These are phyloP conservation scores for Ectemnius cavifrons DNA, from an alignment of 2,888 invertebrate species.

Conservation along the genomic window DNA sequence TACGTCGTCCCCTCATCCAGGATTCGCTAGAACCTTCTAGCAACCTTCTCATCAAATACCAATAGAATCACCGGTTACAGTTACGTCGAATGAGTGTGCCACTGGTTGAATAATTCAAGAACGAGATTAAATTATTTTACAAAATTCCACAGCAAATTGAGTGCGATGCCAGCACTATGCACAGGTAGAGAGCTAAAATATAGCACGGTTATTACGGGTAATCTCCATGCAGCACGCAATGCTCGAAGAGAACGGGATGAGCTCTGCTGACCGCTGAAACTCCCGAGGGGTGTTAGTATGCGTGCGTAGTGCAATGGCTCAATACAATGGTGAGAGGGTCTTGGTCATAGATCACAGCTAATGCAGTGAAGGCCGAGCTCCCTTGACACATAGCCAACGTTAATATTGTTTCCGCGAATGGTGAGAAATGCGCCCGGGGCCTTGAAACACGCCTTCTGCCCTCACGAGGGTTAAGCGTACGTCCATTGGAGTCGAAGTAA, in stretches of 20 bases:
- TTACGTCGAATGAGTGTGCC: too few species aligned
- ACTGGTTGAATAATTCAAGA: too few species aligned
- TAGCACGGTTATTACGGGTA: conserved; percentile 45
- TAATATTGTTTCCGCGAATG: conserved; percentile 61
- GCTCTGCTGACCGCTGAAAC: conserved; percentile 56
- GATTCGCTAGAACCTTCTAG: not conserved
- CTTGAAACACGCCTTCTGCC: conserved; percentile 46
- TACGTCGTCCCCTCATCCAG: not conserved
- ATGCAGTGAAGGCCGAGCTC: conserved; percentile 33
- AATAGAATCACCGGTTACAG: too few species aligned
- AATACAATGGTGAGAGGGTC: conserved; percentile 43
- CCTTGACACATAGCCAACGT: conserved; percentile 41
- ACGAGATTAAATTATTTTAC: conserved; percentile 20
- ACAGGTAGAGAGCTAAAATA: conserved; percentile 30
- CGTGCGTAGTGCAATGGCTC: conserved; percentile 51
- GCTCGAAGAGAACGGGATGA: conserved; percentile 40
- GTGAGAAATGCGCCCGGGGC: conserved; percentile 58
- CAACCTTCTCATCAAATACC: not conserved
- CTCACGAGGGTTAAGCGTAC: conserved; percentile 54
- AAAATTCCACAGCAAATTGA: conserved; percentile 17
- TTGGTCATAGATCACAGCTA: conserved; percentile 51
- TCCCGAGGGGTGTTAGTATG: conserved; percentile 19
- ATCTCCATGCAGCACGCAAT: conserved; percentile 48
- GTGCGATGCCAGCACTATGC: conserved; percentile 29
- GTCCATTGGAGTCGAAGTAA: conserved; percentile 55